Conservation (phyloP, 2,797 vertebrate genomes). For the Scarus forsteni region DNA sequence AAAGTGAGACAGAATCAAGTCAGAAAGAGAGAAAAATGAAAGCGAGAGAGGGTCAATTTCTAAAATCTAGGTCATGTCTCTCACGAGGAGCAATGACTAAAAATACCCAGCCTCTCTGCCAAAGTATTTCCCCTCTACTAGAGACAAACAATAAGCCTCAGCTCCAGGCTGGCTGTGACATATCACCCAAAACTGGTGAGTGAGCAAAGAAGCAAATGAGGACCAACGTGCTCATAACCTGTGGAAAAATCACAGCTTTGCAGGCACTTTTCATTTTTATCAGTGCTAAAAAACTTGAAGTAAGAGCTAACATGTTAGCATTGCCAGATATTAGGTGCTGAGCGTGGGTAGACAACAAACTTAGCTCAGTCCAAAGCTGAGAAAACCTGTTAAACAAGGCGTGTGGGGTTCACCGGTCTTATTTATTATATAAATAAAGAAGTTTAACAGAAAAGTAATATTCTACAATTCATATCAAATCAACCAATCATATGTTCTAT, state of each 20-base stretch:
- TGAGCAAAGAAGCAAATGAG: constrained; percentile 6
- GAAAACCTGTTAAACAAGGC: too few species aligned
- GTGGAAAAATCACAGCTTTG: neutral
- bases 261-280: neutral
- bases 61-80: constrained; percentile 71
- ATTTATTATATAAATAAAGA: too few species aligned
- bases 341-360: too few species aligned
- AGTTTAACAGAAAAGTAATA: too few species aligned
- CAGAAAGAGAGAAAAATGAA: constrained; percentile 33
- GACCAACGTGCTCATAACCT: constrained; percentile 6
- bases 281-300: neutral
- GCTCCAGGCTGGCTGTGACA: constrained; percentile 16
- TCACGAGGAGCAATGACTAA: constrained; percentile 66
- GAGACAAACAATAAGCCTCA: constrained; percentile 64
- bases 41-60: constrained; percentile 61
- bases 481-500: too few species aligned
- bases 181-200: constrained; percentile 19
- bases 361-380: too few species aligned
- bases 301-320: too few species aligned
- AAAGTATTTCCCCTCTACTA: constrained; percentile 64
- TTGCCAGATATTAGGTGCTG: too few species aligned
- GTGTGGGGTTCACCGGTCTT: too few species aligned
- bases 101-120: constrained; percentile 70
- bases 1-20: constrained; percentile 50
- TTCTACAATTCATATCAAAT: too few species aligned